Percentiles rank a stretch among this genome's conserved stretches.
phyloP scores from a whole-genome alignment of 2,888 invertebrate genomes.

The Adelphocoris suturalis region DNA sequence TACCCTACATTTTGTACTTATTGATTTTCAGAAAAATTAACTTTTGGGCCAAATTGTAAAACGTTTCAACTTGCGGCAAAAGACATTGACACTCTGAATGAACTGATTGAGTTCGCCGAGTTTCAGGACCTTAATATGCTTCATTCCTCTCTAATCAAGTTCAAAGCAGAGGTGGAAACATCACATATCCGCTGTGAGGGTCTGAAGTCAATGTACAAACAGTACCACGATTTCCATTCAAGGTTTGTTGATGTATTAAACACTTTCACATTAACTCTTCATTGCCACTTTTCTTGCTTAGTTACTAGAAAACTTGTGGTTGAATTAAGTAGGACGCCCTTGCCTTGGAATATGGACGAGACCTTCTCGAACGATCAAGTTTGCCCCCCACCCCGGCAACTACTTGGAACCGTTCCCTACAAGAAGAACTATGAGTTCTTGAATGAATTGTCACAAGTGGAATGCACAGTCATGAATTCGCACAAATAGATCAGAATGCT shows the following conservation, averaged over 20 bases:
- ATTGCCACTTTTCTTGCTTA: no score
- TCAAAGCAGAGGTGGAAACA: slow-evolving; percentile 36
- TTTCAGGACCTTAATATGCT: slow-evolving; percentile 41
- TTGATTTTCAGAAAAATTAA: not conserved
- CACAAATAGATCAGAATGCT: no score
- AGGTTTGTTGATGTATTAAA: slow-evolving; percentile 38
- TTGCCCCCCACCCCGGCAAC: no score
- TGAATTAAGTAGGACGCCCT: no score
- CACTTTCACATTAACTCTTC: no score
- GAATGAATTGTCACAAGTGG: no score
- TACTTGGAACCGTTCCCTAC: no score
- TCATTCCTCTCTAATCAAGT: slow-evolving; percentile 40
- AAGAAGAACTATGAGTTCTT: no score
- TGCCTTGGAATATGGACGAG: no score
- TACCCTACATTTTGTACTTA: not conserved
- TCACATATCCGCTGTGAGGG: slow-evolving; percentile 70
- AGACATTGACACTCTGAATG: slow-evolving; percentile 57
- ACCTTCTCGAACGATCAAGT: no score
- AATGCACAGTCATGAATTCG: no score
- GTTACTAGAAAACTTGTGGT: no score
- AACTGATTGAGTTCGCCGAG: slow-evolving; percentile 41
- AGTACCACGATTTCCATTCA: slow-evolving; percentile 70
- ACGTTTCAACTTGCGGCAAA: slow-evolving; percentile 62
- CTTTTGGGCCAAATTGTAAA: slow-evolving; percentile 40
- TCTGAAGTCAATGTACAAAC: slow-evolving; percentile 62